Base-by-base conservation (phyloP, 2,797 vertebrate species). In the Lophius americanus region DNA sequence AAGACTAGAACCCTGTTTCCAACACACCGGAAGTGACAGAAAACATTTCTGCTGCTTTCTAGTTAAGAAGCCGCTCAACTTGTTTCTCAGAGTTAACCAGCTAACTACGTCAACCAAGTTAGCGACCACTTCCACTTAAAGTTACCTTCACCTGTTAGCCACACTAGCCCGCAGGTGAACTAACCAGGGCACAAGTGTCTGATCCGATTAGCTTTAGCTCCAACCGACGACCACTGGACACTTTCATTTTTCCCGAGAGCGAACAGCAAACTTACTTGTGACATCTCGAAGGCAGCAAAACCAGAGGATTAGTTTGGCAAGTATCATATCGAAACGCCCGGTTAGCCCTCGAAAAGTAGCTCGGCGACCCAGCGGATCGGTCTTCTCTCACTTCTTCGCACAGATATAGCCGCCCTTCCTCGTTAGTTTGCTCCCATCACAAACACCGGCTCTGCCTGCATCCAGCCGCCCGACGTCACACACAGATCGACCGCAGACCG, bases 201-300 rank as follows among this genome's bases (percentile, higher is more conserved):
- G 76, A 85, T 82, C 87, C 73, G 82, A 86, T 87, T 88, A 89
- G 62, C 79, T 43, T 32, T 42, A 75, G 79, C 76, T 41, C 47
- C 33, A 23, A 3, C 37, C 48, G 59, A 23, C 75, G 61, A 54
- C 6, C 68, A 55, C 66, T 71, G 49, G 60, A 46, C 76, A 83
- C 89, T 88, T 82, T 84, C 58, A 23, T 23, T 37, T 39, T 41
- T 38, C 37, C 36, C 33, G 71, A n/a, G 39, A 51, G 76, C 58
- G 47, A 49, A 42, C 5, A 13, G 23, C 6, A 52, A 70, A 89
- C 92, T 90, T 80, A 94, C 94, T 92, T 89, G 73, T 64, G 14
- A 83, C 76, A n/a, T 83, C 67, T 35, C 38, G 67, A 59, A 93
- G 74, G 76, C 82, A 90, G 86, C 85, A 92, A 50, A 90, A 43